Conservation (phyloP, 2,888 invertebrate genomes). For the Aspidiotus destructor region DNA sequence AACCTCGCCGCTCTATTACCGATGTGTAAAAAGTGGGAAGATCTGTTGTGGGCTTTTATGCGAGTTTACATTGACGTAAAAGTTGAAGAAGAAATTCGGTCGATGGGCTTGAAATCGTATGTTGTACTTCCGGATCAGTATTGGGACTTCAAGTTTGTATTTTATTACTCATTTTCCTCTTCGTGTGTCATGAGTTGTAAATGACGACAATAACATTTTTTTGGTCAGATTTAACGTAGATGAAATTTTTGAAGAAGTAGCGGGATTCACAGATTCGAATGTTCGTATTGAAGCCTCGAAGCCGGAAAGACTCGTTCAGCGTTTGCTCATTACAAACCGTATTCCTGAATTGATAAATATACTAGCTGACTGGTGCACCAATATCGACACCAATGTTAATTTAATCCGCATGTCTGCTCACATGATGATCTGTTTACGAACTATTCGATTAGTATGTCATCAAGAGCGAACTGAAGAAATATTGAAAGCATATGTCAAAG, state of each 20-base stretch:
- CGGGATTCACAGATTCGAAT: constrained; percentile 50
- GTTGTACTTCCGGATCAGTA: constrained; percentile 55
- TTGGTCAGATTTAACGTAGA: constrained; percentile 53
- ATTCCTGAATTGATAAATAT: constrained; percentile 56
- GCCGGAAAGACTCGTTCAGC: constrained; percentile 68
- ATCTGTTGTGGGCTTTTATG: constrained; percentile 80
- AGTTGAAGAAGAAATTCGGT: constrained; percentile 68
- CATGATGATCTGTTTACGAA: constrained; percentile 68
- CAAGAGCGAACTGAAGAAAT: constrained; percentile 65
- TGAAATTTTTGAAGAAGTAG: constrained; percentile 58
- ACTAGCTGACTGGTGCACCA: constrained; percentile 34
- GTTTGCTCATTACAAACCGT: constrained; percentile 73
- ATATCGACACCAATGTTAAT: constrained; percentile 38
- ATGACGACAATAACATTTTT: constrained; percentile 15
- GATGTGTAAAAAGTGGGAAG: constrained; percentile 74
- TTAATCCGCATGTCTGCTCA: constrained; percentile 76
- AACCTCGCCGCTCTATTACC: constrained; percentile 66
- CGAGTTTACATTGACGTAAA: constrained; percentile 70
- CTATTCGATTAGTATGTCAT: constrained; percentile 61
- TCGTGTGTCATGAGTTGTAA: neutral
- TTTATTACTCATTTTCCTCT: neutral
- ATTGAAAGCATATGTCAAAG: constrained; percentile 55
- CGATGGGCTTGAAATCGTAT: constrained; percentile 47
- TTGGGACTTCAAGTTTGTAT: constrained; percentile 52
- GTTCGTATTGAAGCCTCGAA: constrained; percentile 53